Evolutionary conservation across 2,888 invertebrate species (phyloP), one percentile per base, ranked within the genome.

Genomic region (Mythimna loreyi): DNA sequence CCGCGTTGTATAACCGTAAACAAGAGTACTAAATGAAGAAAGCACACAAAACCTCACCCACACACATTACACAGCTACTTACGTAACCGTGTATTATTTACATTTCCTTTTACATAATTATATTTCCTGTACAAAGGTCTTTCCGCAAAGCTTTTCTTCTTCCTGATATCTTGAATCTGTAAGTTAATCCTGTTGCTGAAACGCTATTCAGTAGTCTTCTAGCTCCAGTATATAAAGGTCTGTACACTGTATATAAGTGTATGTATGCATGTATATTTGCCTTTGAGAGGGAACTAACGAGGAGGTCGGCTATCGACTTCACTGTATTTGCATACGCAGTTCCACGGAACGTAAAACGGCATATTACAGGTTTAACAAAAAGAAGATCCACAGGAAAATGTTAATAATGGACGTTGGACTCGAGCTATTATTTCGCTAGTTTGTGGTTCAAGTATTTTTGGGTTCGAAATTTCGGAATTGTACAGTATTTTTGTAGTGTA

Each of bases 251-350:
- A 49, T 19, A 64, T 65, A 72, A 67, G 58, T 67, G 53, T 62
- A 69, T 60, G 45, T 57, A 60, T 58, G 49, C 76, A 61, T 52
- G 64, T 73, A 67, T 72, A 62, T 75, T 67, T 81, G 61, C 72
- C 72, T 81, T 75, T 84, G 69, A 80, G 79, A 78, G 70, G 76
- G 56, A 67, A 79, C 82, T 88, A 88, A 88, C 85, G 87, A 87
- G 85, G 82, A 81, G 66, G 79, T 72, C 25, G 68, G 67, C 78
- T 76, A 84, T 76, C 74, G 83, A 82, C 79, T 78, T 80, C 71
- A 72, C 67, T 63, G 60, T 84, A 84, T 82, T 85, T 85, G 78
- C 80, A 76, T 82, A 75, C 55, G 57, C 63, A 77, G 67, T 66
- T 65, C 55, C 52, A 33, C 45, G 60, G 67, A 60, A 82, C 66